Evolutionary conservation across 2,797 vertebrate species (phyloP).

Genomic region (Spheniscus humboldti): DNA sequence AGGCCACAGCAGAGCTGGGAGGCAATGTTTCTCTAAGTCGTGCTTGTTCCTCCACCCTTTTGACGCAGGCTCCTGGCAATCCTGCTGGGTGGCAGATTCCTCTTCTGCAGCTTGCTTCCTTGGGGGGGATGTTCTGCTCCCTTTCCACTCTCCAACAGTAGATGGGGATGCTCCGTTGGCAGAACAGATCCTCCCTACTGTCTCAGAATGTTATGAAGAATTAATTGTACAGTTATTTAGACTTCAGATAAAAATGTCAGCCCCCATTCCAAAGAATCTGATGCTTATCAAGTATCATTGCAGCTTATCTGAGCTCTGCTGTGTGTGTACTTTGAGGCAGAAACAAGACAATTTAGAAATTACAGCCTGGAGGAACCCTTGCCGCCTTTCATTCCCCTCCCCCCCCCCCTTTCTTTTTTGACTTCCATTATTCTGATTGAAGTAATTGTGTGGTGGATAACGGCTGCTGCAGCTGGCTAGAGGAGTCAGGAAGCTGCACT

Average conservation of each 20-base stretch:
- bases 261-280: background rate
- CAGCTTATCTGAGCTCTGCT: background rate
- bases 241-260: background rate
- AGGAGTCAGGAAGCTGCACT: background rate
- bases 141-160: background rate
- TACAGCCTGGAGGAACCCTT: background rate
- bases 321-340: background rate
- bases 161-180: background rate
- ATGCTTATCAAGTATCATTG: background rate
- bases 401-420: background rate
- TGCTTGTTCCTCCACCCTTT: background rate
- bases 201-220: background rate
- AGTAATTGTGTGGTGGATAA: background rate
- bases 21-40: background rate
- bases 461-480: background rate
- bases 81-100: background rate
- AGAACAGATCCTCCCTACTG: background rate
- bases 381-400: no score
- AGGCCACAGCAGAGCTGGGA: background rate
- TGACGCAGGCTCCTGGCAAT: background rate
- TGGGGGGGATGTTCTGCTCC: background rate
- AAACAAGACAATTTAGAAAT: background rate
- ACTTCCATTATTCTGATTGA: background rate
- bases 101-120: background rate
- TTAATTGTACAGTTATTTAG: background rate